Base-by-base conservation (phyloP, 2,888 invertebrate genomes). In the Acheta domesticus region DNA sequence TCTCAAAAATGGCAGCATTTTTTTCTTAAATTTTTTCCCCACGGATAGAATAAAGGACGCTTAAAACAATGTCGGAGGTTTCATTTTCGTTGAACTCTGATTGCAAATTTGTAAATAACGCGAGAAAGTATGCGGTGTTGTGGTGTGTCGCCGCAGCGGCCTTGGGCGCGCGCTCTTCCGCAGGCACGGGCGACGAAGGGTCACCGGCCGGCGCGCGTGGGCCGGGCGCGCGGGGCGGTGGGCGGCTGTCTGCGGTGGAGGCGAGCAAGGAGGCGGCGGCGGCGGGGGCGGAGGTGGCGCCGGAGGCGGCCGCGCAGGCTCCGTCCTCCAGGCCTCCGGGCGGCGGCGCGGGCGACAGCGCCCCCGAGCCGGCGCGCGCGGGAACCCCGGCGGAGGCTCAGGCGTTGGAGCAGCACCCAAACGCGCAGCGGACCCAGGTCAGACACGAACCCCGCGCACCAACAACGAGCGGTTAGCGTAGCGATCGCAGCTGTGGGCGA, bases 371-470 rank as follows among this genome's bases (percentile, higher is more conserved):
- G 16, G 62, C n/a, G 16, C 16, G n/a, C 62, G 14, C 62, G 62
- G 62, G 62, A 62, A n/a, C 62, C 14, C 16, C 62, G 8, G 62
- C 62, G 62, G 62, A 62, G 62, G 62, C 62, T 3, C 62, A 62
- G n/a, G 62, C 16, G 62, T 62, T 62, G 62, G 62, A 62, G 62
- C 62, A 62, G 14, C 62, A 62, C 62, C 62, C 62, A 62, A 62
- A 62, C 62, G 62, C 62, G 62, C 62, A 62, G 62, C 62, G 62
- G 62, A 62, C 62, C 62, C 62, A 62, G 62, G 62, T 62, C 62
- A 62, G 62, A n/a, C n/a, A n/a, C n/a, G n/a, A 62, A 11, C 62
- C 36, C 36, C 36, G 5, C 36, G 5, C 4, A 5, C 5, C 5
- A 36, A 5, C 36, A 8, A 23, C 23, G 2, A 36, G 8, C 36